A percentile compares a stretch with the other conserved stretches of the same genome.
phyloP scores from a whole-genome alignment of 2,888 invertebrate species.

The Drepanosiphum platanoidis region DNA sequence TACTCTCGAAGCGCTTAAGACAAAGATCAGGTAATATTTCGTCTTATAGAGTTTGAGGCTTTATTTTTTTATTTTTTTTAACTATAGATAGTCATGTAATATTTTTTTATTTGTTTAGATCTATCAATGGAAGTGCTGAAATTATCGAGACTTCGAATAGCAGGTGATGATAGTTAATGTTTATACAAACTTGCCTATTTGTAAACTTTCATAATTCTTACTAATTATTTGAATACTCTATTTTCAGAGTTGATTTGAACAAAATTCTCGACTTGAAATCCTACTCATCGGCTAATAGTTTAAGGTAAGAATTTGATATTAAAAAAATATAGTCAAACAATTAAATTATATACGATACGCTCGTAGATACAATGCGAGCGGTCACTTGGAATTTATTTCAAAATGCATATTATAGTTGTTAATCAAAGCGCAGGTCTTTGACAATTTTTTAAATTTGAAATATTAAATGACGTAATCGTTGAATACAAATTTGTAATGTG shows the following conservation, averaged over 20 bases:
- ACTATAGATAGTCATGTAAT: not conserved
- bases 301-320: conserved; percentile 18
- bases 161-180: conserved; percentile 62
- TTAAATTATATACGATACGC: too few relatives aligned
- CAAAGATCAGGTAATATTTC: conserved; percentile 64
- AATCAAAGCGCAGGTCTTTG: too few relatives aligned
- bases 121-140: conserved; percentile 65
- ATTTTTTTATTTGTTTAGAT: conserved; percentile 63
- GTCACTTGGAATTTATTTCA: too few relatives aligned
- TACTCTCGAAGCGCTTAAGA: conserved; percentile 65
- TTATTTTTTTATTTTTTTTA: not conserved
- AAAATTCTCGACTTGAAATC: conserved; percentile 67
- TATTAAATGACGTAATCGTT: too few relatives aligned
- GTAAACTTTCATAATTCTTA: conserved; percentile 14
- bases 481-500: too few relatives aligned
- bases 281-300: conserved; percentile 65
- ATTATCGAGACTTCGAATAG: conserved; percentile 65
- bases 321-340: too few relatives aligned
- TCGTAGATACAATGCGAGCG: too few relatives aligned
- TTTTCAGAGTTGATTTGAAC: conserved; percentile 67
- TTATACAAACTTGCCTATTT: not conserved
- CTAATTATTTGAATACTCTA: conserved; percentile 9
- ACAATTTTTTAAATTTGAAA: too few relatives aligned
- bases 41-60: not conserved
- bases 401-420: too few relatives aligned